Conservation (phyloP, 2,888 invertebrate genomes). For the Campaea margaritaria region DNA sequence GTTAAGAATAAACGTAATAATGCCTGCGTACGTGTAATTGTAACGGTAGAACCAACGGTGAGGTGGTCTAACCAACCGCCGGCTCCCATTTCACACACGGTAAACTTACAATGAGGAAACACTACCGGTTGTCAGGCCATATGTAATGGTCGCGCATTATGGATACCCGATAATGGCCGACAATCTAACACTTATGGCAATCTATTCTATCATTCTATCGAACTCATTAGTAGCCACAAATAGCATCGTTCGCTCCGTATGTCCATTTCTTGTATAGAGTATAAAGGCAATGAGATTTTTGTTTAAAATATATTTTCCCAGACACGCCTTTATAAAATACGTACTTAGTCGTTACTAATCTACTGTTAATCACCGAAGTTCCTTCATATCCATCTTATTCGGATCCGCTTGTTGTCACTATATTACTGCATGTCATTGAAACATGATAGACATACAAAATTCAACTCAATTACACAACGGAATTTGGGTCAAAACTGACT, state of each 20-base stretch:
- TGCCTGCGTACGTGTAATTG: constrained; percentile 14
- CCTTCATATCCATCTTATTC: too few species aligned
- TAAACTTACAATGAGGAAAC: constrained; percentile 67
- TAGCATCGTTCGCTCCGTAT: constrained; percentile 1
- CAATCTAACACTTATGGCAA: constrained; percentile 40
- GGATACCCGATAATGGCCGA: constrained; percentile 46
- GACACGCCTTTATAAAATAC: too few species aligned
- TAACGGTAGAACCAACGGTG: constrained; percentile 40
- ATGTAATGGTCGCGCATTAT: constrained; percentile 48
- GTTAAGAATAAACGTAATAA: constrained; percentile 22
- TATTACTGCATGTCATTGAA: too few species aligned
- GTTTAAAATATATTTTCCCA: too few species aligned
- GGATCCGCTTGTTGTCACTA: too few species aligned
- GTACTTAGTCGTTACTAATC: not conserved
- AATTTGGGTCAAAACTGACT: too few species aligned
- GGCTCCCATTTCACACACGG: constrained; percentile 51
- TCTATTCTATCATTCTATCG: constrained; percentile 23
- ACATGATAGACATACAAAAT: too few species aligned
- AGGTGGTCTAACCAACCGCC: constrained; percentile 49
- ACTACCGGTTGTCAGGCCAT: constrained; percentile 45
- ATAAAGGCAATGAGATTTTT: not conserved
- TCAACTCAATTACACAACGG: too few species aligned
- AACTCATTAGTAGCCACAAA: constrained; percentile 8
- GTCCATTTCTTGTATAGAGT: not conserved
- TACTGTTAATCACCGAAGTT: too few species aligned